Evolutionary conservation across 2,888 invertebrate species (phyloP).

Genomic region (Xanthia icteritia): DNA sequence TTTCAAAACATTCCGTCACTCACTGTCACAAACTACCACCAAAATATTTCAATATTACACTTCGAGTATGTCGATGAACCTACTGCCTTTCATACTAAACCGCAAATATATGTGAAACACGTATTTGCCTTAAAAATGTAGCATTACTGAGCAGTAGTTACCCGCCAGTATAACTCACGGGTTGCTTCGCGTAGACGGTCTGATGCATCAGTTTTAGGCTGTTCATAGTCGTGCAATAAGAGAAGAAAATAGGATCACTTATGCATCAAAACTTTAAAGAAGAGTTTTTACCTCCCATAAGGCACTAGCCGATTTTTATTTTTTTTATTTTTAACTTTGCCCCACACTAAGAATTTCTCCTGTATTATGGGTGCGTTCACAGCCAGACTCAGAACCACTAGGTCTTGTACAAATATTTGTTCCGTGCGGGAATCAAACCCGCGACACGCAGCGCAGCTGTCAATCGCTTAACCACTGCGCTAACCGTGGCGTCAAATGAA

Average conservation of each 20-base stretch:
- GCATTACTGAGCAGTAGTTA: slow-evolving; percentile 30
- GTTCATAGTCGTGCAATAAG: no score
- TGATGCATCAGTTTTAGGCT: slow-evolving; percentile 4
- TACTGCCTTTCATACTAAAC: background rate
- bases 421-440: no score
- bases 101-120: slow-evolving; percentile 13
- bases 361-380: no score
- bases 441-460: no score
- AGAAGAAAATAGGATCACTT: no score
- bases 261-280: background rate
- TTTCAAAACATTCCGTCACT: background rate
- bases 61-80: background rate
- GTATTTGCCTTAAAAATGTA: slow-evolving; percentile 13
- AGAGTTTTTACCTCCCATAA: background rate
- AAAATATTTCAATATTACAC: slow-evolving; percentile 18
- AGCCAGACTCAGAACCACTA: no score
- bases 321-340: no score
- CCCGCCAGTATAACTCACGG: slow-evolving; percentile 21
- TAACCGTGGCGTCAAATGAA: no score
- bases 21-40: background rate
- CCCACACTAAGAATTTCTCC: no score
- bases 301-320: no score
- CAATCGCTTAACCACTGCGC: no score
- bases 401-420: no score
- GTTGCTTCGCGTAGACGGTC: slow-evolving; percentile 1